Evolutionary conservation across 2,888 invertebrate genomes (phyloP).

Genomic region (Drosophila cognata): DNA sequence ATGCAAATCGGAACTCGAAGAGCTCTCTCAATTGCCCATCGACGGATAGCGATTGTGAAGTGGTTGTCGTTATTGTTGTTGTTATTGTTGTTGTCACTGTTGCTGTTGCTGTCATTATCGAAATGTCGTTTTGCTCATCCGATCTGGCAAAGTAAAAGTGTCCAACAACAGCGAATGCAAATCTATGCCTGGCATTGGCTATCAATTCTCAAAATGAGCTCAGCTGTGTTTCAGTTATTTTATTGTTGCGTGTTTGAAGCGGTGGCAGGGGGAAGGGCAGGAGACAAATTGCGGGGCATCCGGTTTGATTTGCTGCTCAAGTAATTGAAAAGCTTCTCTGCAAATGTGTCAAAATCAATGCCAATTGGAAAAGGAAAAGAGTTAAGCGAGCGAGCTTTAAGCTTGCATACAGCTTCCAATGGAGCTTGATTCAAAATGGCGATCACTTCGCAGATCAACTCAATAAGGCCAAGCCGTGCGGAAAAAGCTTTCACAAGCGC

Average conservation of each 20-base stretch:
- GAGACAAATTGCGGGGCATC: constrained; percentile 1
- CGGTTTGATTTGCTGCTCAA: constrained; percentile 14
- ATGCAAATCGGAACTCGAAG: constrained; percentile 45
- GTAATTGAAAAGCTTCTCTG: constrained; percentile 28
- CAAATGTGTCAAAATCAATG: constrained; percentile 32
- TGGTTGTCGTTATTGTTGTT: constrained; percentile 9
- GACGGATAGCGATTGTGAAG: constrained; percentile 25
- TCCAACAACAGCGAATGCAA: constrained; percentile 7
- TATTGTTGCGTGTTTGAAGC: neutral
- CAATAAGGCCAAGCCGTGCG: neutral
- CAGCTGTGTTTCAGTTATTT: constrained; percentile 6
- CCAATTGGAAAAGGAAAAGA: neutral
- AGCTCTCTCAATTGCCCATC: constrained; percentile 40
- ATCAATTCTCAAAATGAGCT: constrained; percentile 17
- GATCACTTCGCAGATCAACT: neutral
- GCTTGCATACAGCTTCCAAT: neutral
- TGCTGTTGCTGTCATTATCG: neutral
- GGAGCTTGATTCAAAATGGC: neutral
- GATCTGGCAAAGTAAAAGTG: constrained; percentile 17
- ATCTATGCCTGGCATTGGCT: constrained; percentile 21
- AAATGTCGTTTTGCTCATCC: constrained; percentile 17
- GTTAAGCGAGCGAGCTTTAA: neutral
- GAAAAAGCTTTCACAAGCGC: neutral
- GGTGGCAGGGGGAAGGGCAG: neutral
- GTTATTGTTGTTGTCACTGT: neutral